These are phyloP conservation scores for Chloroceryle inda DNA, from an alignment of 2,797 vertebrate genomes.

Conservation along the genomic window DNA sequence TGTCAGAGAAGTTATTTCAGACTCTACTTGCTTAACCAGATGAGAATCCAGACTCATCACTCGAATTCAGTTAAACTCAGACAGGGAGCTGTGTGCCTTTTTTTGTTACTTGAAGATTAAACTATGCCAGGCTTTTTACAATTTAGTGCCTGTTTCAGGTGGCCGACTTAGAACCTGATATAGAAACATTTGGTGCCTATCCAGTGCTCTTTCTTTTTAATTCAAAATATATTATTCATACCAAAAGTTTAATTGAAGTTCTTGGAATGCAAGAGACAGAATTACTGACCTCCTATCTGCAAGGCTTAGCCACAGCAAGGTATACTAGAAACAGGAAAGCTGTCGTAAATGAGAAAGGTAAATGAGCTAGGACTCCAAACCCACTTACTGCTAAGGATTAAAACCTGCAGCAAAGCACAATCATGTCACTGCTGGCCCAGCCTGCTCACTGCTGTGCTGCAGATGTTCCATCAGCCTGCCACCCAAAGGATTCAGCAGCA, in stretches of 20 bases:
- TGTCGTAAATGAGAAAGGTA: not conserved
- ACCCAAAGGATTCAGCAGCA: not conserved
- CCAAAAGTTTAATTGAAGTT: slow-evolving; percentile 5
- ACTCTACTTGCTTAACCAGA: not conserved
- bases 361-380: not conserved
- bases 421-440: not conserved
- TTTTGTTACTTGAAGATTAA: not conserved
- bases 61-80: not conserved
- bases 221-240: slow-evolving; percentile 16
- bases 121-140: not conserved
- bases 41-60: not conserved
- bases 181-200: not conserved
- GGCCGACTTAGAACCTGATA: not conserved
- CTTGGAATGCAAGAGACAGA: not conserved
- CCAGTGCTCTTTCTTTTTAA: not conserved
- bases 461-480: not conserved
- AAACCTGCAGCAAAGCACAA: not conserved
- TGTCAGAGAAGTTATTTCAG: slow-evolving; percentile 13
- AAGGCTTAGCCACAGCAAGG: not conserved
- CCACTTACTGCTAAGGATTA: not conserved
- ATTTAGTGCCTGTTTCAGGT: not conserved
- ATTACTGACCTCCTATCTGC: not conserved
- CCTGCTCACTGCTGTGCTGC: not conserved
- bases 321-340: not conserved
- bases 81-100: not conserved